Evolutionary conservation across 53 echinoderm and acorn worm species (phyloP).

Genomic region (Paracentrotus lividus): DNA sequence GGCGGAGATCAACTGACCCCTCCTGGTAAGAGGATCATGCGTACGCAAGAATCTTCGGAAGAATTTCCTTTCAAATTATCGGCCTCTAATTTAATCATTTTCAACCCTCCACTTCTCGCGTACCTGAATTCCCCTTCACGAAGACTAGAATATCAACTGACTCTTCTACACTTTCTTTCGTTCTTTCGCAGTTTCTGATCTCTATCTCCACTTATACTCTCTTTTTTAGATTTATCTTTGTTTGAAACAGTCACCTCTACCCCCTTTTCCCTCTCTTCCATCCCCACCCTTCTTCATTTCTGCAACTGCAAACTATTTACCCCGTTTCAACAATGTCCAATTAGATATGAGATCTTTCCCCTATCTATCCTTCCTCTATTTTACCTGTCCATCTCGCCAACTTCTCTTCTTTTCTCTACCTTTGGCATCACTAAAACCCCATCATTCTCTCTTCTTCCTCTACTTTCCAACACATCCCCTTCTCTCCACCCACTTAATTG

Average conservation of each 20-base stretch:
- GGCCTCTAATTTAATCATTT: constrained; percentile 37
- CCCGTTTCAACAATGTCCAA: too few species aligned
- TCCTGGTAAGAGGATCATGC: constrained; percentile 22
- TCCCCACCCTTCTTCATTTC: neutral
- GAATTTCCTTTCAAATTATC: constrained; percentile 45
- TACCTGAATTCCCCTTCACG: neutral
- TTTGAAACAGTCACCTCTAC: neutral
- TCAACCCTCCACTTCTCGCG: neutral
- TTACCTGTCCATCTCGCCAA: too few species aligned
- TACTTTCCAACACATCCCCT: too few species aligned
- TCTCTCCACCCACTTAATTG: too few species aligned
- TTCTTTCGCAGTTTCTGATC: neutral
- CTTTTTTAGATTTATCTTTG: neutral
- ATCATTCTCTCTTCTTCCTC: neutral
- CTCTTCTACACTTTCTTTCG: neutral
- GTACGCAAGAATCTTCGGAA: constrained; percentile 22
- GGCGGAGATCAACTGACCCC: neutral
- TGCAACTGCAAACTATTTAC: neutral
- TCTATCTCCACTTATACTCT: neutral
- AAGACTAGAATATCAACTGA: neutral
- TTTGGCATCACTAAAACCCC: too few species aligned
- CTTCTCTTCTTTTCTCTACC: too few species aligned
- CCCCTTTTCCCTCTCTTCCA: neutral
- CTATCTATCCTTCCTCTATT: too few species aligned
- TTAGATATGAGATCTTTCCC: too few species aligned